Evolutionary conservation across 1,140 invertebrate species (phyloP), one percentile per base, ranked within the genome.

Genomic region (Sycobia sp.): DNA sequence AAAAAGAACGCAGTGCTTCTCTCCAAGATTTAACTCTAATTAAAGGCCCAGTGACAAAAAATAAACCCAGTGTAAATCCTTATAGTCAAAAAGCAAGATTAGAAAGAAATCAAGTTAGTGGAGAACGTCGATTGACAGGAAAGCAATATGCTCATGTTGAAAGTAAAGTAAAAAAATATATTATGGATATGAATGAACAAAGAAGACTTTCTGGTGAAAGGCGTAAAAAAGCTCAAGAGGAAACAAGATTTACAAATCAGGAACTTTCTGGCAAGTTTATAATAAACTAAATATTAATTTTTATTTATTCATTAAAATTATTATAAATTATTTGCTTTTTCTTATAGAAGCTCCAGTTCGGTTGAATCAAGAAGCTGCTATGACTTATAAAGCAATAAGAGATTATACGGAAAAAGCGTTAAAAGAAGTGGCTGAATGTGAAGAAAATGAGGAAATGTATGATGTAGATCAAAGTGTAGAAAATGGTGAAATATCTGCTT

Each of bases 161-260:
- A 57, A 81, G 77, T 54, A 80, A 76, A 74, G 79, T 81, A 3
- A 79, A 74, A 62, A 68, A 59, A 3, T 80, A 81, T 34, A 80
- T 81, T 50, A 58, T 57, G n/a, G 66, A 72, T 36, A 73, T 79
- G 32, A 72, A 76, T 44, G 67, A 73, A 41, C 73, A 73, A 54
- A 69, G 51, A 43, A 69, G 64, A 57, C 54, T 60, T 13, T 73
- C 73, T 0, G 20, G 58, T 22, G 67, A 77, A 65, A 72, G 54
- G 11, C 67, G 67, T 51, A 51, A 46, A 50, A 74, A 65, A 68
- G 62, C 39, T 47, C 59, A 60, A 41, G 69, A 65, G 23, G 32
- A 71, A 46, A 53, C 34, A 2, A 66, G 66, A 20, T 54, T 62
- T 43, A 70, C 64, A 65, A 63, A 49, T 67, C 46, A 69, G 67